Percentiles rank a stretch among this genome's conserved stretches.
phyloP scores from a whole-genome alignment of 2,888 invertebrate genomes.

The Lycia hirtaria region DNA sequence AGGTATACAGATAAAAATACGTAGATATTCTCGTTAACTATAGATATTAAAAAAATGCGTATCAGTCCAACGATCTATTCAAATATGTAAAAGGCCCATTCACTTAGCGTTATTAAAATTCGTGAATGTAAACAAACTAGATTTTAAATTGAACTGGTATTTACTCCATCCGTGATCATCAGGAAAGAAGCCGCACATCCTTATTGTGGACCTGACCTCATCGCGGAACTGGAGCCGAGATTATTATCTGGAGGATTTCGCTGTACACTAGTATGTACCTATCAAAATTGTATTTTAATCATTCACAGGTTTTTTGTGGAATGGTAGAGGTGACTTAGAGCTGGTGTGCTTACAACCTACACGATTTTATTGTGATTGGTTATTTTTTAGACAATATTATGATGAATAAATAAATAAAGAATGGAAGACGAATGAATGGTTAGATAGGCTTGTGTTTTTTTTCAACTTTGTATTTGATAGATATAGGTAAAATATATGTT shows the following conservation, averaged over 20 bases:
- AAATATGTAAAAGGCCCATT: conserved; percentile 14
- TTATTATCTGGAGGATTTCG: conserved; percentile 62
- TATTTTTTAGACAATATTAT: not conserved
- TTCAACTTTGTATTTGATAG: too few species aligned
- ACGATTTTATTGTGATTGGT: not conserved
- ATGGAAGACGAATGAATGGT: too few species aligned
- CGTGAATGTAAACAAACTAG: conserved; percentile 29
- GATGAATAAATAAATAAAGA: too few species aligned
- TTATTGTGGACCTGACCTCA: conserved; percentile 61
- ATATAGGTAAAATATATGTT: too few species aligned
- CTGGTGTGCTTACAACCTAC: not conserved
- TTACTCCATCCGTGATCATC: conserved; percentile 43
- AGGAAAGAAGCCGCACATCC: conserved; percentile 57
- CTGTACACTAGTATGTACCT: conserved; percentile 51
- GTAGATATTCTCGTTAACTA: too few species aligned
- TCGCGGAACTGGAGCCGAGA: conserved; percentile 67
- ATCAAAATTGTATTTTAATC: conserved; percentile 50
- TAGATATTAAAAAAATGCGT: too few species aligned
- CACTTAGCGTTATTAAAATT: conserved; percentile 19
- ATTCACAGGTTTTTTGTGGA: conserved; percentile 4
- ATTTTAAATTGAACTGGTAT: conserved; percentile 37
- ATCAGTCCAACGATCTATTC: not conserved
- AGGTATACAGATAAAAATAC: too few species aligned
- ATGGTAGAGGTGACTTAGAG: too few species aligned
- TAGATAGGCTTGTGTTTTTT: too few species aligned